phyloP scores from a whole-genome alignment of 2,113 vertebrate genomes.

The Cyanoderma ruficeps region DNA sequence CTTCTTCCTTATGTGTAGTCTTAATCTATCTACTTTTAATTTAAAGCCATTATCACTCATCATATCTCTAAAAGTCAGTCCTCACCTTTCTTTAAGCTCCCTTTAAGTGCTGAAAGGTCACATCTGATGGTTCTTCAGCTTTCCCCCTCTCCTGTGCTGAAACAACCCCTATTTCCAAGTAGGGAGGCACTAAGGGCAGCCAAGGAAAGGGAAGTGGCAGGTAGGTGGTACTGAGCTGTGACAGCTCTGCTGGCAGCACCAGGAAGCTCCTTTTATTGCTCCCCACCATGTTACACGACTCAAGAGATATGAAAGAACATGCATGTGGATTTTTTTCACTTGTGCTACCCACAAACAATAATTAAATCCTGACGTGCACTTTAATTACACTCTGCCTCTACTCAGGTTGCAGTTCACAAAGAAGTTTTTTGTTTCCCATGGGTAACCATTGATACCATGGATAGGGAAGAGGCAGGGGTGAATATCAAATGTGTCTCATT shows the following conservation, averaged over 20 bases:
- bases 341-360: not conserved
- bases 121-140: not conserved
- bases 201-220: not conserved
- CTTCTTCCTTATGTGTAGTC: not conserved
- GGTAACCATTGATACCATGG: not conserved
- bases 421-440: not conserved
- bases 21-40: not conserved
- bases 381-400: not conserved
- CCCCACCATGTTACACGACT: accelerated
- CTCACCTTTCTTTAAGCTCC: not conserved
- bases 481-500: not conserved
- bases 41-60: not conserved
- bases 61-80: not conserved
- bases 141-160: not conserved
- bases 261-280: not conserved
- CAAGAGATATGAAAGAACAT: not conserved
- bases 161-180: not conserved
- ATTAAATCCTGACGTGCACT: not conserved
- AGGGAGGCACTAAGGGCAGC: not conserved
- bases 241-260: not conserved
- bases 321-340: not conserved
- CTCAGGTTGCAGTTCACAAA: not conserved
- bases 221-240: accelerated
- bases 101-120: not conserved
- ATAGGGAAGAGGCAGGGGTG: not conserved